phyloP scores from a whole-genome alignment of 2,113 vertebrate genomes.

The Hypanus sabinus region DNA sequence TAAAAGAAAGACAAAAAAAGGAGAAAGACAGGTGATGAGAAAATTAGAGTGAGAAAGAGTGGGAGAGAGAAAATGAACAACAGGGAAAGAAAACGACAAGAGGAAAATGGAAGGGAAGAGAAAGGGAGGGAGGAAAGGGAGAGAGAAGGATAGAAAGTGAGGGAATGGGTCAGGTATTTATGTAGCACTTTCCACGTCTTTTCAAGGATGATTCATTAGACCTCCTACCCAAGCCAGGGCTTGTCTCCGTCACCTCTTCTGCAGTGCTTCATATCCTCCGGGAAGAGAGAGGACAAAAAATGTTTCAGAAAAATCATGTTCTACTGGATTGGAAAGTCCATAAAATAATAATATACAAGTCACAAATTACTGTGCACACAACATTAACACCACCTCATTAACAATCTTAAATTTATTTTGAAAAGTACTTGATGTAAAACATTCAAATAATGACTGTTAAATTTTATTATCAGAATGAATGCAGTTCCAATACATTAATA shows the following conservation, averaged over 20 bases:
- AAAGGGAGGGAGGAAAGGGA: neutral
- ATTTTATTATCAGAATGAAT: conserved; percentile 18
- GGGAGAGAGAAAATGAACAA: too few species aligned
- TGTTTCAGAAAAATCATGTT: neutral
- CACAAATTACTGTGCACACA: neutral
- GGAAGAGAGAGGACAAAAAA: too few species aligned
- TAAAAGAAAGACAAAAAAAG: too few species aligned
- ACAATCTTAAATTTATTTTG: neutral
- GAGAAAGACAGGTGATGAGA: too few species aligned
- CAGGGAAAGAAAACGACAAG: too few species aligned
- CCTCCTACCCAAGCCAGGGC: too few species aligned
- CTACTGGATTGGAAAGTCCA: neutral
- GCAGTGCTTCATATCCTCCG: neutral
- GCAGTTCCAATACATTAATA: conserved; percentile 5
- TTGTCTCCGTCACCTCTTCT: neutral
- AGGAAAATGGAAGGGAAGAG: neutral
- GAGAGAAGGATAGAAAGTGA: too few species aligned
- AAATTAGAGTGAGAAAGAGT: too few species aligned
- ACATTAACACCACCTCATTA: neutral
- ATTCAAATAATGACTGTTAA: conserved; percentile 25
- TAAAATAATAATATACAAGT: conserved; percentile 19
- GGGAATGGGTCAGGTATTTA: too few species aligned
- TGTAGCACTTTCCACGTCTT: too few species aligned
- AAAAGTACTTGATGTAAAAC: conserved; percentile 22
- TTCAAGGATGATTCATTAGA: too few species aligned